A percentile compares a stretch with the other conserved stretches of the same genome.
These are phyloP conservation scores for Trichacis sp. DNA, from an alignment of 2,888 invertebrate species.

Conservation along the genomic window DNA sequence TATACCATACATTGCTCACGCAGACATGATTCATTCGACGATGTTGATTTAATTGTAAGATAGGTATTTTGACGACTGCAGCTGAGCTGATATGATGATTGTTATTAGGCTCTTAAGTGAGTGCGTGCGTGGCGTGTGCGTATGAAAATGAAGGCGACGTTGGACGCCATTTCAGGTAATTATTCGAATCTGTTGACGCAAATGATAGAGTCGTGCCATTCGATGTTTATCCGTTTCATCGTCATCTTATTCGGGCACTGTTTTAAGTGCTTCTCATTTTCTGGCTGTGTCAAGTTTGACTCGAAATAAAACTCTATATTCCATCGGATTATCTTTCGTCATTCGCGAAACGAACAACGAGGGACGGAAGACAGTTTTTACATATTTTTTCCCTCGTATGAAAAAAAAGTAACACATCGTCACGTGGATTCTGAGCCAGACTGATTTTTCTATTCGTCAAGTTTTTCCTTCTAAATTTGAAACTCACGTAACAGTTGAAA, in stretches of 20 bases:
- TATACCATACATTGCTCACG: slow-evolving; percentile 28
- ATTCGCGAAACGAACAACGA: slow-evolving; percentile 14
- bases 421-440: neutral
- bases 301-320: slow-evolving; percentile 42
- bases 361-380: neutral
- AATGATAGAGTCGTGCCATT: slow-evolving; percentile 64
- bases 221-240: slow-evolving; percentile 45
- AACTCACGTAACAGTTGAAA: too few species aligned
- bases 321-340: slow-evolving; percentile 14
- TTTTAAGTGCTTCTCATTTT: slow-evolving; percentile 77
- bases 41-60: slow-evolving; percentile 30
- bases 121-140: slow-evolving; percentile 25
- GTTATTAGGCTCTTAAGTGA: slow-evolving; percentile 23
- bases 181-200: slow-evolving; percentile 57
- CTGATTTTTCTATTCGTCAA: neutral
- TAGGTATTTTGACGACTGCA: slow-evolving; percentile 33
- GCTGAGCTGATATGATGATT: slow-evolving; percentile 14
- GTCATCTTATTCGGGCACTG: slow-evolving; percentile 73
- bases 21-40: slow-evolving; percentile 17
- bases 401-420: neutral
- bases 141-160: slow-evolving; percentile 16
- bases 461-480: too few species aligned
- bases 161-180: slow-evolving; percentile 56
- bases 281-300: slow-evolving; percentile 75
- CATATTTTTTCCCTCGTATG: neutral